Evolutionary conservation across 2,797 vertebrate species (phyloP).

Genomic region (Tadarida brasiliensis): DNA sequence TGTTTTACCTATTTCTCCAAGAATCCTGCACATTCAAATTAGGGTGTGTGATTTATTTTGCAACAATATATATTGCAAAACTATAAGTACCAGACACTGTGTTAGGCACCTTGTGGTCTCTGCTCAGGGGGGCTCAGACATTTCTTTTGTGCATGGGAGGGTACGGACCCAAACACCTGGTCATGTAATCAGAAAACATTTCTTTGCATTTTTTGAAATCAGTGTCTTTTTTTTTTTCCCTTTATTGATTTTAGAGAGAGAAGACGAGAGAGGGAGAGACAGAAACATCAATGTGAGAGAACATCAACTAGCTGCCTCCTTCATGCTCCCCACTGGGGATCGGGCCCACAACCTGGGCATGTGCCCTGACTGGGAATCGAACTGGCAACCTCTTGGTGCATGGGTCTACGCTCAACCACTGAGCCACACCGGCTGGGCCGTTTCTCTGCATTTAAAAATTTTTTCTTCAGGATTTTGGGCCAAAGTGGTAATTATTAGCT

Average conservation of each 20-base stretch:
- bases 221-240: too few species aligned
- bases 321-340: too few species aligned
- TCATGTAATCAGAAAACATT: not conserved
- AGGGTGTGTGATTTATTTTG: not conserved
- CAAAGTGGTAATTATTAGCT: not conserved
- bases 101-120: not conserved
- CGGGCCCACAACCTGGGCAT: too few species aligned
- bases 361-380: too few species aligned
- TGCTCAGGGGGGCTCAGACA: not conserved
- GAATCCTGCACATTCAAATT: not conserved
- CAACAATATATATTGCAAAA: not conserved
- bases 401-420: too few species aligned
- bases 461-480: not conserved
- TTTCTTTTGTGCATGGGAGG: not conserved
- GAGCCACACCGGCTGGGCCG: too few species aligned
- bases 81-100: not conserved
- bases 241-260: too few species aligned
- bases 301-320: too few species aligned
- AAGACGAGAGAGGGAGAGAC: too few species aligned
- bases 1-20: conserved; percentile 10
- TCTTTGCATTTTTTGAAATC: not conserved
- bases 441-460: too few species aligned
- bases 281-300: too few species aligned
- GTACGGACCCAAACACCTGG: not conserved
- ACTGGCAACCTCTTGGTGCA: too few species aligned